A percentile compares a stretch with the other conserved stretches of the same genome.
Conservation (phyloP, 2,888 invertebrate genomes). For the Seira ritae region DNA sequence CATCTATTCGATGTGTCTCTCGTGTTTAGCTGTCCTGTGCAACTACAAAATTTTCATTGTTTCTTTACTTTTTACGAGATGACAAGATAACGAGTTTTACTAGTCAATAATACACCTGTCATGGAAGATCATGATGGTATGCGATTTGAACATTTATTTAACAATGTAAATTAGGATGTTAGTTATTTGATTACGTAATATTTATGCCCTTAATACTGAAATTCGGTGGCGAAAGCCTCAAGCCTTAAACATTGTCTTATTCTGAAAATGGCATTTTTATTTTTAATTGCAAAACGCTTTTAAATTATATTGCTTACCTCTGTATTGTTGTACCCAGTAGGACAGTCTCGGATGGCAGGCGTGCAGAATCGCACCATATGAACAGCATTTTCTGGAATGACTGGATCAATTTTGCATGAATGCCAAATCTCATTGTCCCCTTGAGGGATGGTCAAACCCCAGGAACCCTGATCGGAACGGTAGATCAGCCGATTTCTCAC, state of each 20-base stretch:
- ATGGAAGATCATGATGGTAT: too few species aligned
- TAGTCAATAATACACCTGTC: neutral
- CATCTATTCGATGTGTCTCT: constrained; percentile 7
- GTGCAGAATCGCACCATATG: constrained; percentile 76
- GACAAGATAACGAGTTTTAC: constrained; percentile 46
- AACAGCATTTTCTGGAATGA: constrained; percentile 74
- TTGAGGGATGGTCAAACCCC: constrained; percentile 75
- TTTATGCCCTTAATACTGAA: too few species aligned
- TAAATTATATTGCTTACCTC: constrained; percentile 73
- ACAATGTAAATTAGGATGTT: too few species aligned
- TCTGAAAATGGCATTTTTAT: too few species aligned
- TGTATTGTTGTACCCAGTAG: constrained; percentile 75
- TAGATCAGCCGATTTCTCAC: constrained; percentile 72
- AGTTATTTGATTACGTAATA: too few species aligned
- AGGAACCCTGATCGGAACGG: constrained; percentile 73
- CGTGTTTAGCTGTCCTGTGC: too few species aligned
- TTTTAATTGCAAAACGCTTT: too few species aligned
- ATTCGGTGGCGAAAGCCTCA: too few species aligned
- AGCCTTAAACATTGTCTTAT: too few species aligned
- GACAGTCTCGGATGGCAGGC: constrained; percentile 75
- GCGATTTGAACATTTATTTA: too few species aligned
- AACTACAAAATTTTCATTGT: too few species aligned
- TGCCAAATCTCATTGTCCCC: constrained; percentile 74
- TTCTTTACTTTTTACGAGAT: constrained; percentile 11
- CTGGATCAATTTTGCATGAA: constrained; percentile 76